Base-by-base conservation (phyloP, 2,888 invertebrate species). In the Eupithecia inturbata region DNA sequence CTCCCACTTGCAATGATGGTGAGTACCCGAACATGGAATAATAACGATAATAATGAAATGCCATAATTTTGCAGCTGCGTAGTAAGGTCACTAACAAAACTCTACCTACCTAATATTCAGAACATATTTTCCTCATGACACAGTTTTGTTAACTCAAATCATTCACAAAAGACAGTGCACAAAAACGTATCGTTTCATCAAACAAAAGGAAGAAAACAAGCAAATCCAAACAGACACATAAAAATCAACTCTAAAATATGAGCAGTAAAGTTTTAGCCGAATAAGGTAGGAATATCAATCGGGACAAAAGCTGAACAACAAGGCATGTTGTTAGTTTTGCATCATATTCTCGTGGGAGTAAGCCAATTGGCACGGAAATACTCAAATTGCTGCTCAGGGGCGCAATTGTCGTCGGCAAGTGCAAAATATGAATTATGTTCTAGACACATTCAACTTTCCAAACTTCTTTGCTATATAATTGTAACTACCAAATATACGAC, bases 251-350 rank as follows among this genome's bases (percentile, higher is more conserved):
- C n/a, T 36, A 36, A 36, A 4, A 64, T 36, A 19, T 3, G 28
- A 33, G 64, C 39, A 16, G 12, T 41, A 26, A 14, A 36, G 22
- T 64, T 64, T 22, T 36, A 64, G n/a, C 41, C 41, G 49, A 71
- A 75, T 69, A 69, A 63, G 70, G 70, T 70, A 62, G 72, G 53
- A 69, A 39, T 62, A 31, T 64, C 66, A 73, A 70, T 75, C 63
- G 69, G 49, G 14, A 69, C 53, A 74, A 31, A 77, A 76, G 77
- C 78, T 73, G 75, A 79, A 80, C 71, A 79, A 80, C 70, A 78
- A 80, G 79, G 80, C 97, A 90, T 97, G 97, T 88, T 96, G 97
- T 92, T 97, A 96, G 95, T 97, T 85, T 76, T 96, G 87, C 85
- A 87, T 87, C 85, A 84, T 84, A 88, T 86, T 83, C 87, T 86